Base-by-base conservation (phyloP, 2,888 invertebrate genomes). In the Agrochola litura region DNA sequence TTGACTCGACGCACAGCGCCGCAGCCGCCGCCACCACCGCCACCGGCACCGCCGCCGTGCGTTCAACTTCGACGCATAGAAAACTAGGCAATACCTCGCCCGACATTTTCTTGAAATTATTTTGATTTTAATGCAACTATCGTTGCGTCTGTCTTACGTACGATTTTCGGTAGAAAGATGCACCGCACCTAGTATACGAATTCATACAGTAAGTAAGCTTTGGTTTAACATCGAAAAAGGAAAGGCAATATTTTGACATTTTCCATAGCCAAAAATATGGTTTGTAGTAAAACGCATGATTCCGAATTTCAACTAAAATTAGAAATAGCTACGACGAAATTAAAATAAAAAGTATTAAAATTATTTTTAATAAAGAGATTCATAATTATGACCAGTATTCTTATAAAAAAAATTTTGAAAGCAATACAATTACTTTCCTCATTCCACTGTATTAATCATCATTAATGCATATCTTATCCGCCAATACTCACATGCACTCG, bases 1-100 rank as follows among this genome's bases (percentile, higher is more conserved):
- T 96, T 96, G 96, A 96, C 96, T 96, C 93, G 92, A 92, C 94
- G 94, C 94, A 94, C 92, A 91, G 91, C 83, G 90, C 85, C 83
- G 82, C 83, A 85, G 79, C 84, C 90, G 86, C 90, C 90, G 88
- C 84, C 86, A 80, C 86, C 86, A 83, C 85, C 85, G 81, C 80
- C 83, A 88, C 83, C 82, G n/a, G n/a, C n/a, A 88, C 81, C 86
- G 84, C 86, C 85, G 87, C 87, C 83, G 87, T 89, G 89, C 93
- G 91, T 92, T 90, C 92, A 90, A 90, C 90, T 88, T 89, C 90
- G 79, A 91, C 90, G 92, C 92, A 93, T 93, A 95, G 93, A 95
- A 95, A 96, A 95, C 94, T 95, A 95, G 95, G 94, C 94, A 91
- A 93, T 89, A 83, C 85, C 88, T 88, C 89, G 89, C 85, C 88